These are phyloP conservation scores for Ophioderma brevispina DNA, from an alignment of 35 echinoderm and acorn worm species.

Conservation along the genomic window DNA sequence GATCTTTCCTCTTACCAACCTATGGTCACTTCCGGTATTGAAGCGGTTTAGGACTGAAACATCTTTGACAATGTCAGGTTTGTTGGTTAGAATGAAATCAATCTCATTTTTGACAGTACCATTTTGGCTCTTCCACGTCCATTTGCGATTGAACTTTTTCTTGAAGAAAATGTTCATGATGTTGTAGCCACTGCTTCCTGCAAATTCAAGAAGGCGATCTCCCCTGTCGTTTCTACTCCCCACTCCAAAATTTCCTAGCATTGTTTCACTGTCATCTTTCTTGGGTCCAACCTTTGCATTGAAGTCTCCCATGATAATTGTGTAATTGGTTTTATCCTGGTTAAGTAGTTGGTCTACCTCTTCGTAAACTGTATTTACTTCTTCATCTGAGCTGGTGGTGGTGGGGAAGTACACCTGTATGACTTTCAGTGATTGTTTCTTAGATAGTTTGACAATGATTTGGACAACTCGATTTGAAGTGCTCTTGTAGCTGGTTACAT, in stretches of 20 bases:
- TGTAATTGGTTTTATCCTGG: neutral
- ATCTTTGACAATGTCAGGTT: neutral
- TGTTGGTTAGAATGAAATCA: neutral
- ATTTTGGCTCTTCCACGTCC: neutral
- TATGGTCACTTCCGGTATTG: neutral
- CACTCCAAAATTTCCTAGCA: too few species aligned
- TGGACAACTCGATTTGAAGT: too few species aligned
- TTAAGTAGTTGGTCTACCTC: too few species aligned
- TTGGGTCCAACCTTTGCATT: too few species aligned
- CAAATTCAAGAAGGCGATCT: neutral
- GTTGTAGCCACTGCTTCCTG: neutral
- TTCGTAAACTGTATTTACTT: too few species aligned
- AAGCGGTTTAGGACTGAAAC: neutral
- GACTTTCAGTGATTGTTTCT: too few species aligned
- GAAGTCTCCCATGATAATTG: too few species aligned
- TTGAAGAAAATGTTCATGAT: slow-evolving; percentile 11
- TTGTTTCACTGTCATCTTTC: neutral
- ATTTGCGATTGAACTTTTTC: neutral
- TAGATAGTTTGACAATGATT: neutral
- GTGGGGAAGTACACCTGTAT: too few species aligned
- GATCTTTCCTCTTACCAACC: neutral
- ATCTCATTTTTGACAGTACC: neutral
- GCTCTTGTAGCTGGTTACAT: too few species aligned
- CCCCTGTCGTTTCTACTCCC: neutral
- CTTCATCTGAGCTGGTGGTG: too few species aligned